Evolutionary conservation across 2,888 invertebrate genomes (phyloP), one percentile per base, ranked within the genome.

Genomic region (Pristionchus japonicus): DNA sequence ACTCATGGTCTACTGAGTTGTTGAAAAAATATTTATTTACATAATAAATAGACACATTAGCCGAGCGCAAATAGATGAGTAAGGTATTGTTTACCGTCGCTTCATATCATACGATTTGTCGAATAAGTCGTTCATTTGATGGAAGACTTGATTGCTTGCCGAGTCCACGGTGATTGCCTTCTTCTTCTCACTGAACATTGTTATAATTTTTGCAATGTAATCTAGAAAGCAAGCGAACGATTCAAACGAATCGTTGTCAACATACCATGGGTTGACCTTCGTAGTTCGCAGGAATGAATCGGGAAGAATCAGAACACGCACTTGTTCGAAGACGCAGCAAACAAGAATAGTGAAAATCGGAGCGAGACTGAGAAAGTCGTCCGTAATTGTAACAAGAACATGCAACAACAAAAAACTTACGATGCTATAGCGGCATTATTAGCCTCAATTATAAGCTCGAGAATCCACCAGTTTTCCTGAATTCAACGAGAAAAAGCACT

Each of bases 381-480:
- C 3, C 1, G 1, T 4, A 27, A 4, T 3, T 27, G n/a, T 77
- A 9, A 11, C 3, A 74, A n/a, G 20, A 15, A 57, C 0, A 40
- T 6, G 6, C 37, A 37, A 20, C 40, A 17, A 37, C 37, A 74
- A 23, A 3, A 3, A 23, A 3, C 77, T 40, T 13, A 77, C 77
- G 43, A 43, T 3, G 77, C 43, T 17, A 77, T 77, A 9, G 15
- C 77, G 17, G 77, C 77, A 15, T 77, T 77, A 23, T 77, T 77
- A 2, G 47, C 40, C n/a, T 77, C 77, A 15, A 77, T 77, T n/a
- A 77, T 13, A 9, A 47, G 37, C 7, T 77, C 43, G 43, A 43
- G 70, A 40, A 74, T 74, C 70, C 70, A 74, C 70, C 70, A 74
- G 70, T 74, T 40, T 13, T 40, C 37, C 70, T 37, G 70, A 74